Conservation (phyloP, 1,140 invertebrate genomes). For the Goniozus legneri region DNA sequence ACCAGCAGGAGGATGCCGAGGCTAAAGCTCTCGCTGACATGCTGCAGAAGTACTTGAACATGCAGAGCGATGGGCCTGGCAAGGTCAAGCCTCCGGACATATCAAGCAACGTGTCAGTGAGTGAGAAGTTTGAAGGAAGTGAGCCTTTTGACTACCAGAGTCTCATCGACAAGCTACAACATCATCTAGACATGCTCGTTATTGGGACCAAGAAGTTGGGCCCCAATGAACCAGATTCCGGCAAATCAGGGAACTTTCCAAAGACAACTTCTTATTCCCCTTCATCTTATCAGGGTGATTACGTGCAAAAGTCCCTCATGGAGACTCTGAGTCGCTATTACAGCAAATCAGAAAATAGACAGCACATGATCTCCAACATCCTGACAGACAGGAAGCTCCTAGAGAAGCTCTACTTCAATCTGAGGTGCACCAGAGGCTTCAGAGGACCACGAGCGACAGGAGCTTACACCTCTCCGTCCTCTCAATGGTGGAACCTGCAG, state of each 20-base stretch:
- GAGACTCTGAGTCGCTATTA: constrained; percentile 68
- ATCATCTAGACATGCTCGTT: constrained; percentile 58
- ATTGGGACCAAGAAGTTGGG: constrained; percentile 6
- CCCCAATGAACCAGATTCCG: too few species aligned
- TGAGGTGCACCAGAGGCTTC: constrained; percentile 67
- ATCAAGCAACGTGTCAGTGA: not conserved
- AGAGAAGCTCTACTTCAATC: constrained; percentile 69
- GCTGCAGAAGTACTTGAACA: constrained; percentile 65
- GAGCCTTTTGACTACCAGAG: constrained; percentile 60
- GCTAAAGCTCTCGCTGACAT: constrained; percentile 61
- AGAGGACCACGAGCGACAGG: constrained; percentile 53
- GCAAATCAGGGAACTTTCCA: too few species aligned
- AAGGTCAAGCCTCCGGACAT: constrained; percentile 1
- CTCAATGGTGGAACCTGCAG: constrained; percentile 41
- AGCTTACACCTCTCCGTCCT: constrained; percentile 43
- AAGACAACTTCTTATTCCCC: too few species aligned
- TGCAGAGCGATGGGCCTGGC: constrained; percentile 43
- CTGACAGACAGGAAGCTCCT: constrained; percentile 68
- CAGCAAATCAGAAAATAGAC: constrained; percentile 60
- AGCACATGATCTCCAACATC: constrained; percentile 67
- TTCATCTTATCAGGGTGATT: constrained; percentile 54
- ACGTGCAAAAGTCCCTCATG: constrained; percentile 60
- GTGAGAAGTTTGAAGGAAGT: constrained; percentile 8
- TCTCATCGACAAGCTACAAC: constrained; percentile 62
- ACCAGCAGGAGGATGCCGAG: constrained; percentile 52